phyloP scores from a whole-genome alignment of 2,113 vertebrate species.

The Petrocephalus zakoni region DNA sequence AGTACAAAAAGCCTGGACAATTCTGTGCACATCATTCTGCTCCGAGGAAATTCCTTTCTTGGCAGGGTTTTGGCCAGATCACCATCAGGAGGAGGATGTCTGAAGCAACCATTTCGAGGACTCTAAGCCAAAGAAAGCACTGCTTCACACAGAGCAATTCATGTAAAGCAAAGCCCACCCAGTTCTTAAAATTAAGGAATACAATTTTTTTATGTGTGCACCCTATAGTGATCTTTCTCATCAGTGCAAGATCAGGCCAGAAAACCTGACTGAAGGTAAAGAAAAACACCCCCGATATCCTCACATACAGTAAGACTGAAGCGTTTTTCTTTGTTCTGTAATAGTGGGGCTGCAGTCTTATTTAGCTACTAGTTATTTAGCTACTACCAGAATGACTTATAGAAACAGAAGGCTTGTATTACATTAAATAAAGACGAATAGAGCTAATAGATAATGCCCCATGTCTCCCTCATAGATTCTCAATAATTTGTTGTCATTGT shows the following conservation, averaged over 20 bases:
- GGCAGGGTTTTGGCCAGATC: background rate
- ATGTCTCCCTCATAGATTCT: background rate
- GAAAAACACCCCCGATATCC: background rate
- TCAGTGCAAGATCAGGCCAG: background rate
- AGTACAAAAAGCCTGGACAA: background rate
- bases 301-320: background rate
- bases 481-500: background rate
- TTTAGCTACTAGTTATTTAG: background rate
- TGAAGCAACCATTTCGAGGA: background rate
- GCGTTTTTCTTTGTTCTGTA: background rate
- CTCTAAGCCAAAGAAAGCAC: background rate
- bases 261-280: background rate
- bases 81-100: background rate
- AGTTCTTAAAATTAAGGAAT: background rate
- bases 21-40: background rate
- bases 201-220: background rate
- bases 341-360: background rate
- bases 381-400: background rate
- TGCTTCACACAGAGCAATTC: background rate
- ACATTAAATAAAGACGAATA: background rate
- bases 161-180: background rate
- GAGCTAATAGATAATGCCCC: background rate
- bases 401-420: background rate
- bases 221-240: conserved; percentile 10
- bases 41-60: background rate